phyloP scores from a whole-genome alignment of 1,140 invertebrate species.

The Bombus sibiricus region DNA sequence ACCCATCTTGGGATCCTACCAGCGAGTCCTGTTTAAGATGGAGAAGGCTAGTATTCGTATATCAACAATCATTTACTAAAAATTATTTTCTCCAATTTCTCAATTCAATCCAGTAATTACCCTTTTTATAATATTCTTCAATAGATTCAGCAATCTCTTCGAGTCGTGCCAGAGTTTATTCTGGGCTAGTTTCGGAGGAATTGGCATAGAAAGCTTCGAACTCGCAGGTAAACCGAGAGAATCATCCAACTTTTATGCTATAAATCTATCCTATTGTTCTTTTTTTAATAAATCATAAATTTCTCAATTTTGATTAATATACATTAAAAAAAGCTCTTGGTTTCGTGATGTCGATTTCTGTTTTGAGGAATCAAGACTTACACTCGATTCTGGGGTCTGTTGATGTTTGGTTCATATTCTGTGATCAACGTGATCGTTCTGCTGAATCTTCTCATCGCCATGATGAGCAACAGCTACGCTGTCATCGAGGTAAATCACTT shows the following conservation, averaged over 20 bases:
- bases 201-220: conserved; percentile 91
- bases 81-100: not conserved
- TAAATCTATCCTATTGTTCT: not conserved
- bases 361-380: conserved; percentile 88
- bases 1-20: conserved; percentile 86
- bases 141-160: conserved; percentile 88
- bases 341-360: too few species aligned
- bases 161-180: conserved; percentile 95
- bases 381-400: conserved; percentile 90
- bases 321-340: too few species aligned
- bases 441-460: conserved; percentile 93
- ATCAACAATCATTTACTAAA: too few species aligned
- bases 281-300: not conserved
- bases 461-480: conserved; percentile 95
- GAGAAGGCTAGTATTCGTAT: conserved; percentile 83
- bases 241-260: not conserved
- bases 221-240: conserved; percentile 80
- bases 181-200: conserved; percentile 94
- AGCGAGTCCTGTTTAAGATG: conserved; percentile 90
- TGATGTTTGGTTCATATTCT: conserved; percentile 92
- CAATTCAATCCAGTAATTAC: not conserved
- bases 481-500: conserved; percentile 86
- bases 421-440: conserved; percentile 94
- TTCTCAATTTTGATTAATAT: too few species aligned
- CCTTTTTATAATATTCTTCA: not conserved